Evolutionary conservation across 2,113 vertebrate species (phyloP), one percentile per base, ranked within the genome.

Genomic region (Rhegmatorhina hoffmannsi): DNA sequence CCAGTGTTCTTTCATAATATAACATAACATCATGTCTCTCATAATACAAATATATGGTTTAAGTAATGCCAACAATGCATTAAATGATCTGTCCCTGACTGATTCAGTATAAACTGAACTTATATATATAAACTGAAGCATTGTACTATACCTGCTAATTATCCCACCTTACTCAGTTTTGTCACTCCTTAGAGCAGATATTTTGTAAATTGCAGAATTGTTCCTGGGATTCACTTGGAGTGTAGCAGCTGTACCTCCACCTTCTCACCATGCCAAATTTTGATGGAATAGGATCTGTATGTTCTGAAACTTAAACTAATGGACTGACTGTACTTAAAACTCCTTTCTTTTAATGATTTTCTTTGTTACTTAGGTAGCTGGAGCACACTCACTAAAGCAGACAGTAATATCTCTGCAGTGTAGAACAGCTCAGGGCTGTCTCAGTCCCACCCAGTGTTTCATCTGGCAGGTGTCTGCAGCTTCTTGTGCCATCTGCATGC

Each of bases 301-400:
- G 7, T 93, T 94, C 90, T 90, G 76, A 84, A 95, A 75, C 60
- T 64, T 49, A 72, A 91, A 44, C 24, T 72, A 79, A 43, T 84
- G 53, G 34, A 68, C 13, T 53, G n/a, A n/a, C 14, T 68, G 44
- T 83, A 49, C 46, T 63, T 67, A 55, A 84, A 62, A 13, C 36
- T 79, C 29, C 38, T 80, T 70, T 44, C 25, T 85, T 83, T 67
- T 58, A 69, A 91, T 36, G 2, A 46, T 90, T 93, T 84, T 68
- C 78, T 96, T 93, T 93, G 82, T 92, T 75, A 19, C 53, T 58
- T 84, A 86, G 58, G 59, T 88, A 89, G 44, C 62, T 83, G 68
- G 18, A 78, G 40, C 33, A 36, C 36, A 34, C 74, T 95, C 25
- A 31, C 34, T 38, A n/a, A 62, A 56, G 50, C 55, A 92, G 49